Evolutionary conservation across 2,113 vertebrate genomes (phyloP).

Genomic region (Aleadryas rufinucha): DNA sequence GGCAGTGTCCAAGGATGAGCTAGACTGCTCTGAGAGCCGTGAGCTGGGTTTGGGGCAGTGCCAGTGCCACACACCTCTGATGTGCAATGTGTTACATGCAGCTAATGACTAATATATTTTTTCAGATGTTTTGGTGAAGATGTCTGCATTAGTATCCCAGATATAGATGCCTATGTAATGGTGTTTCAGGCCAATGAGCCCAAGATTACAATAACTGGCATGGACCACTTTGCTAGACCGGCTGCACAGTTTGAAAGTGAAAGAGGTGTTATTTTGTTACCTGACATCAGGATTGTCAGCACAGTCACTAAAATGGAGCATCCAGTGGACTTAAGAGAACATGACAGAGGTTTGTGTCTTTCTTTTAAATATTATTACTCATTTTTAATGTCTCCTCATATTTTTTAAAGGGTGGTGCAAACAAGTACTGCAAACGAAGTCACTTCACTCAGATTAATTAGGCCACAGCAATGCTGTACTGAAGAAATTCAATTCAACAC

Average conservation of each 20-base stretch:
- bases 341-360: conserved; percentile 24
- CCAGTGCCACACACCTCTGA: background rate
- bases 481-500: background rate
- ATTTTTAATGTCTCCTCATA: background rate
- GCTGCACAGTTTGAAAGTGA: conserved; percentile 78
- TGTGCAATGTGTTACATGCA: background rate
- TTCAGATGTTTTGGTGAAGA: conserved; percentile 97
- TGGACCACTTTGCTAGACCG: conserved; percentile 84
- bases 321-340: conserved; percentile 36
- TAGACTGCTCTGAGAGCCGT: background rate
- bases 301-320: conserved; percentile 80
- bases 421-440: background rate
- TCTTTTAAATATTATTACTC: background rate
- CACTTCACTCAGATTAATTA: background rate
- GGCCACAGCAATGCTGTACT: background rate
- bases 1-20: background rate
- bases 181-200: conserved; percentile 93
- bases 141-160: conserved; percentile 90
- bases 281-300: conserved; percentile 90
- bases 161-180: conserved; percentile 90
- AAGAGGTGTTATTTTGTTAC: conserved; percentile 83
- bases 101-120: conserved; percentile 45
- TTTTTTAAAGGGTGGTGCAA: background rate
- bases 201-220: conserved; percentile 88
- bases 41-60: background rate